phyloP scores from a whole-genome alignment of 2,888 invertebrate species.

The Augiades crinisus region DNA sequence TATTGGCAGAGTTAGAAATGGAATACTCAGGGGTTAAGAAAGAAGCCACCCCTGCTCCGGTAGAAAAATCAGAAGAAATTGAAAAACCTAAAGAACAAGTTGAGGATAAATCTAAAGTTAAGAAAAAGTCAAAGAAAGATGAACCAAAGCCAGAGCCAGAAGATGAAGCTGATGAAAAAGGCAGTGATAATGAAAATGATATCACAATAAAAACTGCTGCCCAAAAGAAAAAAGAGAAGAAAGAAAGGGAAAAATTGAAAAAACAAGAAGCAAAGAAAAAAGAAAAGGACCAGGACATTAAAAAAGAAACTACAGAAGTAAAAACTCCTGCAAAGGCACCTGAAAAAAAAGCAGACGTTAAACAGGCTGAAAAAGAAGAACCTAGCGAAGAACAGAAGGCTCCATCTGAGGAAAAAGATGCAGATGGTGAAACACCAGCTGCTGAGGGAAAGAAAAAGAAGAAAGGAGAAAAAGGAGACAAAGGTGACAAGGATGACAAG shows the following conservation, averaged over 20 bases:
- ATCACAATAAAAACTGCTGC: conserved; percentile 89
- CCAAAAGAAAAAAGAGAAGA: conserved; percentile 95
- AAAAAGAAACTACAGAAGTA: conserved; percentile 51
- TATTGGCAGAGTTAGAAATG: conserved; percentile 90
- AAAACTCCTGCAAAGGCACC: conserved; percentile 41
- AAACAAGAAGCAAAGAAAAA: conserved; percentile 86
- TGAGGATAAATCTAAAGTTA: conserved; percentile 60
- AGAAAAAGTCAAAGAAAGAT: conserved; percentile 65
- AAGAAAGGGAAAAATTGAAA: conserved; percentile 89
- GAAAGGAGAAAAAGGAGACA: conserved; percentile 72
- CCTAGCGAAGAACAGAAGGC: conserved; percentile 65
- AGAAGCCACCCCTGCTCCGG: conserved; percentile 61
- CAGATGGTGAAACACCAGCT: conserved; percentile 53
- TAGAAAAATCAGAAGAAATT: conserved; percentile 39
- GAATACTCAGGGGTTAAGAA: conserved; percentile 87
- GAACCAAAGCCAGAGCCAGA: conserved; percentile 46
- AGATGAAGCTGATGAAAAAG: conserved; percentile 61
- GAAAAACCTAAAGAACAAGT: conserved; percentile 55
- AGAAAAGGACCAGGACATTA: conserved; percentile 58
- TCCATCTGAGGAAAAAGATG: conserved; percentile 59
- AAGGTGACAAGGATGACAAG: conserved; percentile 81
- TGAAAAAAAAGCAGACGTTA: conserved; percentile 44
- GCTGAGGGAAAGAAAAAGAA: conserved; percentile 74
- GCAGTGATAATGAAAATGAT: conserved; percentile 79
- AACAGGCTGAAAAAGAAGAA: conserved; percentile 47